Evolutionary conservation across 2,113 vertebrate species (phyloP).

Genomic region (Terrapene triunguis): DNA sequence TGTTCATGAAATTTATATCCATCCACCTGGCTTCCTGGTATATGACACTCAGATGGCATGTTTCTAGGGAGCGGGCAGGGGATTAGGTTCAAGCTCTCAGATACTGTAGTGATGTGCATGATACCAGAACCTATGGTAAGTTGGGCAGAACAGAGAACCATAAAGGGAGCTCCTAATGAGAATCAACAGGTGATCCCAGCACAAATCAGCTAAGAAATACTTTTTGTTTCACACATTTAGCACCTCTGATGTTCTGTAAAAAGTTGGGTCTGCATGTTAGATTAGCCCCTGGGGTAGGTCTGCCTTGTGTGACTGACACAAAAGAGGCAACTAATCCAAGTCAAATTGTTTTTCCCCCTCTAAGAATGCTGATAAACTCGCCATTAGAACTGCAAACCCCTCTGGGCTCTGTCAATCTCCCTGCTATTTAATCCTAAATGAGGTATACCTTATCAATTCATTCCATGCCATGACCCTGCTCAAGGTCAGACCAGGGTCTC

Average conservation of each 20-base stretch:
- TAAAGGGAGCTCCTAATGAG: neutral
- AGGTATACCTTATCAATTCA: conserved; percentile 64
- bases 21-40: neutral
- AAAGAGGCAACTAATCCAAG: conserved; percentile 12
- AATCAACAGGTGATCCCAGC: neutral
- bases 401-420: conserved; percentile 42
- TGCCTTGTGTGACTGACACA: neutral
- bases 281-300: neutral
- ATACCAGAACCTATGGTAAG: neutral
- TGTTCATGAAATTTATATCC: neutral
- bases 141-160: neutral
- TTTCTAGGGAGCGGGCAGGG: neutral
- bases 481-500: conserved; percentile 56
- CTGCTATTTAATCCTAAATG: conserved; percentile 64
- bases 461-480: conserved; percentile 31
- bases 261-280: neutral
- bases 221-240: neutral
- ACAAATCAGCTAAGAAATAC: neutral
- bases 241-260: neutral
- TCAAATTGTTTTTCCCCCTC: neutral
- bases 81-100: neutral
- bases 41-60: neutral
- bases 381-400: conserved; percentile 2
- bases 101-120: neutral
- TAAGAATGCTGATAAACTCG: conserved; percentile 39